Conservation (phyloP, 92 coral and sea anemone species). For the Pocillopora grandis region DNA sequence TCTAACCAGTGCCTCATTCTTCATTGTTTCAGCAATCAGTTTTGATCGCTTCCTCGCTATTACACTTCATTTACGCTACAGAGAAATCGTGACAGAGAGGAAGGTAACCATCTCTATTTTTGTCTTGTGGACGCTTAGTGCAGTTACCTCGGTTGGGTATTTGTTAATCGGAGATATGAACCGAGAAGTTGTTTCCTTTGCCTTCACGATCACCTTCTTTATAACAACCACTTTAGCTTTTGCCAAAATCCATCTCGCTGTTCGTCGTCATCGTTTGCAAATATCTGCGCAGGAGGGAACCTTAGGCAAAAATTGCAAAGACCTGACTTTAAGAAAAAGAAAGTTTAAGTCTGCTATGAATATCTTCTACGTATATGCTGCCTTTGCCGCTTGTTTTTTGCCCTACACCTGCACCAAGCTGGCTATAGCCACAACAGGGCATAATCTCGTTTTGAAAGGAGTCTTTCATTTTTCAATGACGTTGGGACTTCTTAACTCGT, state of each 20-base stretch:
- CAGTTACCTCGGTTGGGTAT: neutral
- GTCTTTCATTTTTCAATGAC: constrained; percentile 9
- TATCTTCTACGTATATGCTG: constrained; percentile 1
- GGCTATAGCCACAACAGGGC: neutral
- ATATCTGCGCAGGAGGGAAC: constrained; percentile 1
- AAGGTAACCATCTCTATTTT: neutral
- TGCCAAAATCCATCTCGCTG: constrained; percentile 12
- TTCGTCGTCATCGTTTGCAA: constrained; percentile 11
- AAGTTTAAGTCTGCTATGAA: constrained; percentile 15
- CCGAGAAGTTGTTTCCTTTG: constrained; percentile 8
- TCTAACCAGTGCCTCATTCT: constrained; percentile 8
- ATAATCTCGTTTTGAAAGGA: neutral
- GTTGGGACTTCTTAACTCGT: constrained; percentile 8
- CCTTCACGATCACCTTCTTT: neutral
- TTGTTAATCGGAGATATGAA: constrained; percentile 7
- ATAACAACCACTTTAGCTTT: constrained; percentile 11
- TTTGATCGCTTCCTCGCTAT: constrained; percentile 24
- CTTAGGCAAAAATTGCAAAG: neutral
- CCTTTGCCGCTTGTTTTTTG: constrained; percentile 1
- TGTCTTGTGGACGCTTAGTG: constrained; percentile 19
- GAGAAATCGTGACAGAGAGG: constrained; percentile 14
- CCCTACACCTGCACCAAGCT: neutral
- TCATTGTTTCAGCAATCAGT: neutral
- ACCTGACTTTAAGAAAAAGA: neutral
- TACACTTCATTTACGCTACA: constrained; percentile 18